These are phyloP conservation scores for Potamarius usumacintae DNA, from an alignment of 2,113 vertebrate genomes.

Conservation along the genomic window DNA sequence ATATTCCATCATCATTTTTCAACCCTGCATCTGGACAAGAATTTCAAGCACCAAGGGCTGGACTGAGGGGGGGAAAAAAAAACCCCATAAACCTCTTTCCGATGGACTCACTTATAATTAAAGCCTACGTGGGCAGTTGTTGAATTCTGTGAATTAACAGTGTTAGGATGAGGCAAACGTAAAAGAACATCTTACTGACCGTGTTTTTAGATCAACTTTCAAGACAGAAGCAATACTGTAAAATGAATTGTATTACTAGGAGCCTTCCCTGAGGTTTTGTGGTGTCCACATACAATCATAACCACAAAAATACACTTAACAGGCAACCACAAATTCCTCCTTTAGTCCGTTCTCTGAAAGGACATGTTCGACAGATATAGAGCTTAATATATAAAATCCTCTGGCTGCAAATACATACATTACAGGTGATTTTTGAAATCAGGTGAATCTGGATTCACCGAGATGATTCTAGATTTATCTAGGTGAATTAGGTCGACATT, in stretches of 20 bases:
- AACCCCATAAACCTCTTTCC: too few species aligned
- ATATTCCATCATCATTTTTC: neutral
- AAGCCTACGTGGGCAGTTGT: conserved; percentile 1
- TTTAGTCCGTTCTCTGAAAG: neutral
- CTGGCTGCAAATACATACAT: too few species aligned
- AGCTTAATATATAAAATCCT: neutral
- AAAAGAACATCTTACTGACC: neutral
- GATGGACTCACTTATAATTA: neutral
- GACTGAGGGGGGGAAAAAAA: neutral
- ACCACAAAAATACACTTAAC: neutral
- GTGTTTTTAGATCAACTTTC: neutral
- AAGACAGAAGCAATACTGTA: conserved; percentile 3
- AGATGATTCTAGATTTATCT: too few species aligned
- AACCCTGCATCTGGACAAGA: neutral
- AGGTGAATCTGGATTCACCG: too few species aligned
- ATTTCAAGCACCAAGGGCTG: neutral
- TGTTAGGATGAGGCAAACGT: too few species aligned
- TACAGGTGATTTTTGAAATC: too few species aligned
- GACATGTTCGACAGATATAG: neutral
- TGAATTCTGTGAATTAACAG: neutral
- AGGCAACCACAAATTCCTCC: neutral
- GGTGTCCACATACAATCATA: conserved; percentile 9
- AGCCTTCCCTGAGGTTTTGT: conserved; percentile 10
- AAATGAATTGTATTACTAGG: neutral
- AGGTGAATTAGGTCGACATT: too few species aligned